Base-by-base conservation (phyloP, 2,113 vertebrate genomes). In the Mesocricetus auratus region DNA sequence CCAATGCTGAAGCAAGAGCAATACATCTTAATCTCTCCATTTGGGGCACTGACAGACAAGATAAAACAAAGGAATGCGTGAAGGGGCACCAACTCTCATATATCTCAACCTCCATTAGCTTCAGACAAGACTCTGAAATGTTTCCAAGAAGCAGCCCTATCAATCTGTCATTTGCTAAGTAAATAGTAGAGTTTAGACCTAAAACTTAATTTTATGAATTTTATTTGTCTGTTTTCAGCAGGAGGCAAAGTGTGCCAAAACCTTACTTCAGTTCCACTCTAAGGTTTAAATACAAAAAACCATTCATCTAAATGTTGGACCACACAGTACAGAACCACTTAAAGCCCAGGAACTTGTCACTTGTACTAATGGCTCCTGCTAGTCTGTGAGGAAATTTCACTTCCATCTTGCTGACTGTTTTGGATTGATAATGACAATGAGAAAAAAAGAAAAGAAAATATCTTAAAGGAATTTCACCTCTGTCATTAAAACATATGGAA, bases 281-380 rank as follows among this genome's bases (percentile, higher is more conserved):
- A 91, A 95, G 62, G 26, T 90, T 98, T 97, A 97, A 97, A 94
- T 33, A 92, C 66, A 89, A 97, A 97, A 62, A 91, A 82, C 39
- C 50, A 86, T 98, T 97, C 93, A 96, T 98, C 93, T 97, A 94
- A 93, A 83, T 85, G 94, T 96, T 82, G 78, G 96, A 95, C 75
- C 78, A 79, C 90, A 92, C 19, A 56, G 75, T 56, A 82, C 11
- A 94, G 77, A 97, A 92, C 50, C 33, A 92, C 97, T 97, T 90
- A 96, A 86, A 89, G 68, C 47, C 42, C 74, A 93, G 62, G 33
- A 94, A 96, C 62, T 90, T 94, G 89, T 95, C 21, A 86, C 15
- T 78, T 87, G 26, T 56, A 31, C 75, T 95, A 95, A 97, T 97
- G 90, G 90, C 53, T 95, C 96, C 81, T 31, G 0, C 42, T 96